A percentile compares a stretch with the other conserved stretches of the same genome.
Conservation (phyloP, 1,140 invertebrate genomes). For the Popillia japonica region DNA sequence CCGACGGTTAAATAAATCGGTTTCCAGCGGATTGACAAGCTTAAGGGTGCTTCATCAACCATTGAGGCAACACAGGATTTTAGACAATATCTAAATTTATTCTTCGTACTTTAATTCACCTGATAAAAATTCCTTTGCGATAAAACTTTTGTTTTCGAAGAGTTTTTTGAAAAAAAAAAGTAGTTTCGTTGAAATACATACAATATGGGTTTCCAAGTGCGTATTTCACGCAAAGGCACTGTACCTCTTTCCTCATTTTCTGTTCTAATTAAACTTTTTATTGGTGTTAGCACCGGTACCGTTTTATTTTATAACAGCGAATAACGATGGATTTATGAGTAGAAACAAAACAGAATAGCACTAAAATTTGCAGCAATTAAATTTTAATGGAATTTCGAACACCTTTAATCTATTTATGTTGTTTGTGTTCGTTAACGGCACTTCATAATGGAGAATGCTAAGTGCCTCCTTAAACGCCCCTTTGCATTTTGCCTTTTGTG, state of each 20-base stretch:
- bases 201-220: too few relatives aligned
- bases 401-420: neutral
- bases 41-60: too few relatives aligned
- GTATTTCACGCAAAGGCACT: neutral
- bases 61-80: too few relatives aligned
- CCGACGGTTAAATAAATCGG: too few relatives aligned
- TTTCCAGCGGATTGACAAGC: too few relatives aligned
- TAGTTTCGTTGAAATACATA: too few relatives aligned
- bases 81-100: too few relatives aligned
- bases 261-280: neutral
- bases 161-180: too few relatives aligned
- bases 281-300: neutral
- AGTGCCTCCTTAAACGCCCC: neutral
- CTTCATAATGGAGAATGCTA: constrained; percentile 9
- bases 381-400: constrained; percentile 30
- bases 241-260: neutral
- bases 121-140: too few relatives aligned
- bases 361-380: constrained; percentile 20
- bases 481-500: neutral
- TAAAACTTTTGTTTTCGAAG: too few relatives aligned
- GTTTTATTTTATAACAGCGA: neutral
- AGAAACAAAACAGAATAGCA: neutral
- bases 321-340: constrained; percentile 13
- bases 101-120: too few relatives aligned
- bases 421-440: constrained; percentile 6